Percentiles rank a stretch among this genome's conserved stretches.
These are phyloP conservation scores for Bombyx mori DNA, from an alignment of 1,140 invertebrate species.

Conservation along the genomic window ASM3026992v2 NC_085116.1:8869001-8869500, in stretches of 20 bases:
- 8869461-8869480: no score
- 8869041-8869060: constrained; percentile 81
- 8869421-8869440: no score
- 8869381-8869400: no score
- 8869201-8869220: constrained; percentile 75
- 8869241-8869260: constrained; percentile 51
- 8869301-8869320: no score
- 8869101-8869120: constrained; percentile 60
- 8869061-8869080: constrained; percentile 87
- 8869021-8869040: constrained; percentile 85
- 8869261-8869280: not conserved
- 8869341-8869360: no score
- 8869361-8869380: no score
- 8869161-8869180: constrained; percentile 84
- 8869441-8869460: no score
- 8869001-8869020: constrained; percentile 71
- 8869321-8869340: no score
- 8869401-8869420: no score
- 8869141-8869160: constrained; percentile 87
- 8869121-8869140: constrained; percentile 79
- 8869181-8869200: constrained; percentile 85
- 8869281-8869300: not conserved
- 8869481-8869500: no score
- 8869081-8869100: constrained; percentile 76
- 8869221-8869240: constrained; percentile 78